Percentiles rank a stretch among this genome's conserved stretches.
Conservation (phyloP, 2,888 invertebrate genomes). For the Diploptera punctata region DNA sequence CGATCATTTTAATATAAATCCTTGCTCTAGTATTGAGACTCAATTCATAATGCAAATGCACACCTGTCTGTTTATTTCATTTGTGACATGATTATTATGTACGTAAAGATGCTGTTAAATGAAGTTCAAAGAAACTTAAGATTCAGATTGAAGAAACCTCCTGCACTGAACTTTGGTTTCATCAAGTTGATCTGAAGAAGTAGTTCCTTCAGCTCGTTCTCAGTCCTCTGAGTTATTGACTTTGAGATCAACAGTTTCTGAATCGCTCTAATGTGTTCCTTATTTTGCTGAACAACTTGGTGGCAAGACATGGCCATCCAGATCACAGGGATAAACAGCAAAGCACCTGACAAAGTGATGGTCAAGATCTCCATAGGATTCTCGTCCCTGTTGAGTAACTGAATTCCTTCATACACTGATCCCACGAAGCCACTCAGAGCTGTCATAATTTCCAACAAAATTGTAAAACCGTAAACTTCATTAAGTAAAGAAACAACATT, state of each 20-base stretch:
- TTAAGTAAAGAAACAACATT: too few relatives aligned
- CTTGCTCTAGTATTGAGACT: too few relatives aligned
- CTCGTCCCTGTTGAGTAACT: too few relatives aligned
- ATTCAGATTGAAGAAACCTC: not conserved
- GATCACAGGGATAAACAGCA: too few relatives aligned
- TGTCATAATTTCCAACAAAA: too few relatives aligned
- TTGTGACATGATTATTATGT: not conserved
- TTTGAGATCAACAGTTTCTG: not conserved
- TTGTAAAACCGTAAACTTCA: too few relatives aligned
- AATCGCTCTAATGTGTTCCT: not conserved
- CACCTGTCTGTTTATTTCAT: not conserved
- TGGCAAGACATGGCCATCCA: not conserved
- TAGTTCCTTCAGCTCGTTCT: not conserved
- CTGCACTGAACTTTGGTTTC: not conserved
- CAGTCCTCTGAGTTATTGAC: not conserved
- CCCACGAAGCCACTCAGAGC: too few relatives aligned
- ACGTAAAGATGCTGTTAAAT: not conserved
- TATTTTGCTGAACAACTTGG: not conserved
- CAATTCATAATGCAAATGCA: too few relatives aligned
- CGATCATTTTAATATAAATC: too few relatives aligned
- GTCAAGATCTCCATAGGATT: too few relatives aligned
- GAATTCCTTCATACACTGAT: too few relatives aligned
- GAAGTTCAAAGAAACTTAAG: not conserved
- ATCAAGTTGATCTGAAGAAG: not conserved
- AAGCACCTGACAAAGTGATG: too few relatives aligned